Evolutionary conservation across 2,888 invertebrate genomes (phyloP).

Genomic region (Elegia similella): DNA sequence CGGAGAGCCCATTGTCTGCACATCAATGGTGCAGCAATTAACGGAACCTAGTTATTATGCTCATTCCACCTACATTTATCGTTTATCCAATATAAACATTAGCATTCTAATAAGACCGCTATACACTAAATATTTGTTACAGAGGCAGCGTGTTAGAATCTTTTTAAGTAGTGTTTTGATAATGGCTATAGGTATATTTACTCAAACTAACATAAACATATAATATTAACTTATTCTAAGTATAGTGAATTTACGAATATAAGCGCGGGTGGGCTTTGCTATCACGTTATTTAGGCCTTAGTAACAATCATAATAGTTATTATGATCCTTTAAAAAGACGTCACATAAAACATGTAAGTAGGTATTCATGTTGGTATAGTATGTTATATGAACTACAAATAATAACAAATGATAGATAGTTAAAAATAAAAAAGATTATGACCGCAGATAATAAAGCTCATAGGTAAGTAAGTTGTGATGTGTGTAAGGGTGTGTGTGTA

Average conservation of each 20-base stretch:
- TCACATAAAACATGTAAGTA: slow-evolving; percentile 22
- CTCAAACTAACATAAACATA: not conserved
- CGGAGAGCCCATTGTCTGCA: slow-evolving; percentile 49
- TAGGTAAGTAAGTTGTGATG: slow-evolving; percentile 22
- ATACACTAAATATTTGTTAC: slow-evolving; percentile 18
- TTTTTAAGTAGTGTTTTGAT: not conserved
- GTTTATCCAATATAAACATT: slow-evolving; percentile 25
- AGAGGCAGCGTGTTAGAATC: slow-evolving; percentile 7
- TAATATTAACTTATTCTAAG: not conserved
- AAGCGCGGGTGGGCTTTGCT: slow-evolving; percentile 70
- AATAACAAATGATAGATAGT: slow-evolving; percentile 9
- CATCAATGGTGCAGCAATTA: slow-evolving; percentile 52
- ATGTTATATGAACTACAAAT: slow-evolving; percentile 16
- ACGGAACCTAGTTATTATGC: slow-evolving; percentile 44
- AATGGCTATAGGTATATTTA: not conserved
- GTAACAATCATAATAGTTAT: slow-evolving; percentile 2
- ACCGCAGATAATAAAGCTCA: slow-evolving; percentile 19
- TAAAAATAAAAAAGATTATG: slow-evolving; percentile 13
- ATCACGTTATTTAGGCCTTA: slow-evolving; percentile 32
- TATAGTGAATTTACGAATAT: slow-evolving; percentile 9
- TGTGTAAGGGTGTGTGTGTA: slow-evolving; percentile 35
- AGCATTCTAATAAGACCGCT: slow-evolving; percentile 41
- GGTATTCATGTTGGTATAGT: slow-evolving; percentile 27
- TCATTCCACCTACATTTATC: slow-evolving; percentile 35
- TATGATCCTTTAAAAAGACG: slow-evolving; percentile 5